Evolutionary conservation across 2,888 invertebrate genomes (phyloP).

Genomic region (Chaetoderma sp.): DNA sequence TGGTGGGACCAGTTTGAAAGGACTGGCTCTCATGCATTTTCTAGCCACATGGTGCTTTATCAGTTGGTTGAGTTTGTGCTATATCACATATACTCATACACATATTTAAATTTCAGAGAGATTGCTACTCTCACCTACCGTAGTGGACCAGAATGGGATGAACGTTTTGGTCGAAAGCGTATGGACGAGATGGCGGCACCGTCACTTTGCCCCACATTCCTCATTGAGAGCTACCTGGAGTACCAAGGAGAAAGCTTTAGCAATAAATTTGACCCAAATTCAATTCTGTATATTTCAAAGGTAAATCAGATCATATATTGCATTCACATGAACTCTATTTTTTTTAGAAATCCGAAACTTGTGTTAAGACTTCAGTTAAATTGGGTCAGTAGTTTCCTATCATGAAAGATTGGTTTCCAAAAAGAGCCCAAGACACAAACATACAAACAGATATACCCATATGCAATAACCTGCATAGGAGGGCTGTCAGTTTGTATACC

Average conservation of each 20-base stretch:
- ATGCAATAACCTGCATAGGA: background rate
- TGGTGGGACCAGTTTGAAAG: no score
- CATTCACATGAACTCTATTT: no score
- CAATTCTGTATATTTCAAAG: constrained; percentile 68
- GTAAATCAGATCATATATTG: constrained; percentile 37
- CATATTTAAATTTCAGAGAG: constrained; percentile 64
- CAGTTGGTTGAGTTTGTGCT: no score
- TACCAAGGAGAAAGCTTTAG: constrained; percentile 67
- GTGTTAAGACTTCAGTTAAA: no score
- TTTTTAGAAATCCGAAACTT: no score
- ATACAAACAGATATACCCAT: background rate
- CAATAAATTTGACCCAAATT: constrained; percentile 68
- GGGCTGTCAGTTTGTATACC: background rate
- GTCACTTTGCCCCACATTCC: constrained; percentile 65
- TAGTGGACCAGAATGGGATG: constrained; percentile 68
- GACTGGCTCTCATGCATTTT: no score
- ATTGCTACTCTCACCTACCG: constrained; percentile 67
- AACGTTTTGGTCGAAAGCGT: constrained; percentile 61
- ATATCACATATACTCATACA: no score
- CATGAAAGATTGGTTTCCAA: background rate
- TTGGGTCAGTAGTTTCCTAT: background rate
- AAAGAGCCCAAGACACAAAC: no score
- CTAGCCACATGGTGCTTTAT: no score
- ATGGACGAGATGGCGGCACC: constrained; percentile 47
- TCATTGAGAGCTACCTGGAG: constrained; percentile 68